These are phyloP conservation scores for Hoplostethus mediterraneus DNA, from an alignment of 2,797 vertebrate species.

Conservation along the genomic window DNA sequence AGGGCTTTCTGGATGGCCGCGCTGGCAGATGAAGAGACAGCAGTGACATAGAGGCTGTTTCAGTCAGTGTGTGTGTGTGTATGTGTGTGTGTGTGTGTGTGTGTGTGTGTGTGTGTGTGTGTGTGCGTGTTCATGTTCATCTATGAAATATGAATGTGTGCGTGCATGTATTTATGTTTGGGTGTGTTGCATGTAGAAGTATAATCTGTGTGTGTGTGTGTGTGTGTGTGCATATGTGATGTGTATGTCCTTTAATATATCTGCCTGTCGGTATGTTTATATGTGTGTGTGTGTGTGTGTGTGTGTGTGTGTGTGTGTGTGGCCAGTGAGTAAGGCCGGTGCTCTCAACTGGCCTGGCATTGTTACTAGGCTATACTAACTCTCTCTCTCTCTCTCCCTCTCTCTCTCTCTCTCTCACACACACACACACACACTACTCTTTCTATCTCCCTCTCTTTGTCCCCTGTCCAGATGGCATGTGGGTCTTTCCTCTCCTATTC, in stretches of 20 bases:
- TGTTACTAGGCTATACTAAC: constrained; percentile 63
- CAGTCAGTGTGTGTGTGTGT: constrained; percentile 44
- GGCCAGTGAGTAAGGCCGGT: constrained; percentile 33
- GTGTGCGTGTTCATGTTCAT: constrained; percentile 28
- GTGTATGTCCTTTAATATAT: constrained; percentile 3
- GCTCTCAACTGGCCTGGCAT: constrained; percentile 65
- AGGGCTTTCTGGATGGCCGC: constrained; percentile 77
- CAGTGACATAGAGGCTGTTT: constrained; percentile 69
- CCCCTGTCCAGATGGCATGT: constrained; percentile 74
- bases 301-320: constrained; percentile 19
- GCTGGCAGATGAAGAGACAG: constrained; percentile 80
- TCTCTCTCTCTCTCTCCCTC: constrained; percentile 20
- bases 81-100: constrained; percentile 29
- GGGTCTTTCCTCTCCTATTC: constrained; percentile 57
- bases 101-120: constrained; percentile 32
- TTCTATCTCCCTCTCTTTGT: constrained; percentile 52
- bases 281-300: constrained; percentile 25
- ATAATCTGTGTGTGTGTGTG: neutral
- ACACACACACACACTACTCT: constrained; percentile 23
- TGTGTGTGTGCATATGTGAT: constrained; percentile 5
- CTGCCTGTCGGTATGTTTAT: neutral
- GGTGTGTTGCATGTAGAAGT: constrained; percentile 13
- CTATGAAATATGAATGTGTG: neutral
- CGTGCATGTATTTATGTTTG: neutral
- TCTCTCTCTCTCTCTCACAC: constrained; percentile 13